Percentiles rank a stretch among this genome's conserved stretches.
Conservation (phyloP, 2,888 invertebrate genomes). For the Drosophila pegasa region DNA sequence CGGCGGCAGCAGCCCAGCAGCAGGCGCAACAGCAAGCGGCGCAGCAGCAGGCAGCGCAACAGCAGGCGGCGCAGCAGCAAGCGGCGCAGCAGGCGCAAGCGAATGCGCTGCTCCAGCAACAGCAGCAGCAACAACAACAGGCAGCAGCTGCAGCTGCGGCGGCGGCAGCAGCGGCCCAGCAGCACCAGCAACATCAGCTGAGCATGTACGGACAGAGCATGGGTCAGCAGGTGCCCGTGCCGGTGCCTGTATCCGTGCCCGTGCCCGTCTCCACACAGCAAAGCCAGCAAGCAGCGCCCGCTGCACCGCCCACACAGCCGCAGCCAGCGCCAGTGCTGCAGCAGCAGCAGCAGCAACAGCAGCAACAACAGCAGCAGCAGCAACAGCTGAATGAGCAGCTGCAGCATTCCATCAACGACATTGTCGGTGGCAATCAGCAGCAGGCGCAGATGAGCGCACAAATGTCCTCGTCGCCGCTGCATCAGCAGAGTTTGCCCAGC, state of each 20-base stretch:
- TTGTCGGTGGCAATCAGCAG: slow-evolving; percentile 85
- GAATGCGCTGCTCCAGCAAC: slow-evolving; percentile 70
- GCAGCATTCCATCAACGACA: slow-evolving; percentile 85
- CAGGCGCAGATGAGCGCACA: slow-evolving; percentile 85
- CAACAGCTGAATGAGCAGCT: slow-evolving; percentile 84
- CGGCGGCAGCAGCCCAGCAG: slow-evolving; percentile 70
- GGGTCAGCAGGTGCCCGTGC: slow-evolving; percentile 69
- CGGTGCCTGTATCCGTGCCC: slow-evolving; percentile 3
- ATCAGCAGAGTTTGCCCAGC: slow-evolving; percentile 77
- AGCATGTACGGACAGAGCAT: slow-evolving; percentile 68
- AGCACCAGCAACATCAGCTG: slow-evolving; percentile 81
- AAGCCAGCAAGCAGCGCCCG: slow-evolving; percentile 37
- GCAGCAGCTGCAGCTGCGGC: slow-evolving; percentile 53
- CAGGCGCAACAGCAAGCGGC: slow-evolving; percentile 75
- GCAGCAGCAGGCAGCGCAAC: slow-evolving; percentile 46
- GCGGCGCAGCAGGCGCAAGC: slow-evolving; percentile 77
- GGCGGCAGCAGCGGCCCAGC: slow-evolving; percentile 62
- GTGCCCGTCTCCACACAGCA: slow-evolving; percentile 1
- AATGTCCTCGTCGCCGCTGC: slow-evolving; percentile 66
- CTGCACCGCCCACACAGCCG: slow-evolving; percentile 67
- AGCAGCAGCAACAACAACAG: slow-evolving; percentile 62
- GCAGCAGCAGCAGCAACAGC: slow-evolving; percentile 58
- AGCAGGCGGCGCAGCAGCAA: slow-evolving; percentile 63
- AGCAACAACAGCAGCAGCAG: slow-evolving; percentile 54
- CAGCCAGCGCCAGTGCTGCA: slow-evolving; percentile 71